Conservation (phyloP, 2,113 vertebrate species). For the Pseudonaja textilis region DNA sequence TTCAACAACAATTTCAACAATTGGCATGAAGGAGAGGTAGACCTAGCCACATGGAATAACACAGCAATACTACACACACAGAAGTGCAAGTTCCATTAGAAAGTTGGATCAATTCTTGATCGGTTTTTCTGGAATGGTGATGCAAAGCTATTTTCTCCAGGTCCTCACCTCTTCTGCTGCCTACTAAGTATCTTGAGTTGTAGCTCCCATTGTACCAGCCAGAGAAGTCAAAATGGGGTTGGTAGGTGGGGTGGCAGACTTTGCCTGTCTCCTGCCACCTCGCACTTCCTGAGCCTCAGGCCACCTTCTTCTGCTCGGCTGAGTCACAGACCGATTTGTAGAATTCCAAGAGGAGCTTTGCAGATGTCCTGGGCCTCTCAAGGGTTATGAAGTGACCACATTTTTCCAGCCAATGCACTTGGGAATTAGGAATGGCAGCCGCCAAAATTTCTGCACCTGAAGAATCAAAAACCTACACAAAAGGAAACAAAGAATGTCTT, state of each 20-base stretch:
- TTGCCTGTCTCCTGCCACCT: neutral
- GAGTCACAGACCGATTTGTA: neutral
- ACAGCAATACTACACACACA: neutral
- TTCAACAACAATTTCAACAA: neutral
- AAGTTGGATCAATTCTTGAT: neutral
- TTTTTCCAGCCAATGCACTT: neutral
- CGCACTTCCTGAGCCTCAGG: neutral
- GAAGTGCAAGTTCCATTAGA: neutral
- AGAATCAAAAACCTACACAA: constrained; percentile 13
- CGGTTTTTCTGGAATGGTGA: neutral
- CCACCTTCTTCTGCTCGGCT: neutral
- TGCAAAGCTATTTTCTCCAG: neutral
- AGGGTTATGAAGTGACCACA: constrained; percentile 24
- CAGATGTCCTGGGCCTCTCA: neutral
- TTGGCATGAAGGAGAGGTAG: neutral
- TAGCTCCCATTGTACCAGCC: neutral
- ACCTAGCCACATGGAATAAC: neutral
- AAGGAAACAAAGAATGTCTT: neutral
- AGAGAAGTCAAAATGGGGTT: neutral
- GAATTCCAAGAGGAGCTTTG: constrained; percentile 14
- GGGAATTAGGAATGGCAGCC: neutral
- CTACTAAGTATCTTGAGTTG: neutral
- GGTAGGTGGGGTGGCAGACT: neutral
- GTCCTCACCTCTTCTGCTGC: neutral
- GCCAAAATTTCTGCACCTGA: constrained; percentile 4